Evolutionary conservation across 1,140 invertebrate species (phyloP).

Genomic region (Brachionus rubens): DNA sequence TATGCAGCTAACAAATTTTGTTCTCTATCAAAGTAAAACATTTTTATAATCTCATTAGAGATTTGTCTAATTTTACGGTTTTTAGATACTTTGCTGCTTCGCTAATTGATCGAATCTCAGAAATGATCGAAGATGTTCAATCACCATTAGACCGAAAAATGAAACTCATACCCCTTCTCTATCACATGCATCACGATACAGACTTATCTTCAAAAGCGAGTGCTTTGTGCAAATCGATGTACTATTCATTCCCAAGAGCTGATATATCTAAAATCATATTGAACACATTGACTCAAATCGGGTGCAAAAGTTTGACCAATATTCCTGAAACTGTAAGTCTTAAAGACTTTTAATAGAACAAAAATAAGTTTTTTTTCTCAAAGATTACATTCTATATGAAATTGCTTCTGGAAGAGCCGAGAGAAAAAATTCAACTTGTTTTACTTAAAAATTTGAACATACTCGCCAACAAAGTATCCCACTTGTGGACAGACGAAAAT

Average conservation of each 20-base stretch:
- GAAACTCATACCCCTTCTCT: constrained; percentile 30
- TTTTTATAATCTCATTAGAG: not conserved
- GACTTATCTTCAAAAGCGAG: constrained; percentile 9
- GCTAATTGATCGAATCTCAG: not conserved
- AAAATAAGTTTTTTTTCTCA: not conserved
- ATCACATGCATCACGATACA: constrained; percentile 39
- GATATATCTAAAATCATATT: constrained; percentile 32
- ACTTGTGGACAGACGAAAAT: constrained; percentile 16
- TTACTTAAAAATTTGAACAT: constrained; percentile 16
- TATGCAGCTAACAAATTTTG: constrained; percentile 46
- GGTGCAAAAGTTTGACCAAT: constrained; percentile 17
- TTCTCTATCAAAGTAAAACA: constrained; percentile 17
- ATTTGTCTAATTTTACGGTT: not conserved
- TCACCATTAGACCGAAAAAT: constrained; percentile 39
- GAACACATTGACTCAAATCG: constrained; percentile 9
- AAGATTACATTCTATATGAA: constrained; percentile 42
- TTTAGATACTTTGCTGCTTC: constrained; percentile 29
- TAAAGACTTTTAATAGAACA: not conserved
- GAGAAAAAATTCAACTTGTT: constrained; percentile 19
- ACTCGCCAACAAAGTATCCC: constrained; percentile 5
- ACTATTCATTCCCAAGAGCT: constrained; percentile 27
- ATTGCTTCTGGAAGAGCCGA: constrained; percentile 8
- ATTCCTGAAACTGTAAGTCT: constrained; percentile 10
- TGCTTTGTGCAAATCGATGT: constrained; percentile 18
- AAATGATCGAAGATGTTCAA: constrained; percentile 38